Conservation (phyloP, 2,797 vertebrate genomes). For the Clarias platycephalus region DNA sequence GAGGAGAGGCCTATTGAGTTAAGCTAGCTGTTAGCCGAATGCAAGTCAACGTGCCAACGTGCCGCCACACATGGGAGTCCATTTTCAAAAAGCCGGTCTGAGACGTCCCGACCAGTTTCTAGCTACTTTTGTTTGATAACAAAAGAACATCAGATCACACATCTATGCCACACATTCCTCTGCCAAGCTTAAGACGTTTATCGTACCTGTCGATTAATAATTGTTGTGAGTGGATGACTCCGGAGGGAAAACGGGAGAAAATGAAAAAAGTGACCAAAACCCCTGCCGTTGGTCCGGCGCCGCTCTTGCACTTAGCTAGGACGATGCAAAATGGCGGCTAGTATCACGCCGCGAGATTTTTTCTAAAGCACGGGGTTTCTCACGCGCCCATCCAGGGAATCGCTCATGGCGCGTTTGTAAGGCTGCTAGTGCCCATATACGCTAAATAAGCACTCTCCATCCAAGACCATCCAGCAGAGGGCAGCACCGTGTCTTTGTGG, state of each 20-base stretch:
- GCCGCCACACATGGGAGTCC: constrained; percentile 86
- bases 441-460: background rate
- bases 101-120: constrained; percentile 74
- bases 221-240: constrained; percentile 72
- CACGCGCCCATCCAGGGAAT: constrained; percentile 75
- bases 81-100: constrained; percentile 92
- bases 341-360: constrained; percentile 92
- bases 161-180: constrained; percentile 57
- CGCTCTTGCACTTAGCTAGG: constrained; percentile 86
- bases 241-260: constrained; percentile 76
- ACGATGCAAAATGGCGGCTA: constrained; percentile 99
- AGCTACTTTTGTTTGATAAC: constrained; percentile 73
- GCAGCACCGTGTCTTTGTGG: constrained; percentile 10
- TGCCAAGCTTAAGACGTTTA: constrained; percentile 61
- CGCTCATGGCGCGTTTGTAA: constrained; percentile 47
- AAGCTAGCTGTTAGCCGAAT: constrained; percentile 12
- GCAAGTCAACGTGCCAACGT: constrained; percentile 71
- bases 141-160: constrained; percentile 58
- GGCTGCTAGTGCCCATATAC: background rate
- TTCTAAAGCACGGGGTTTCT: constrained; percentile 88
- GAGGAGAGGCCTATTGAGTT: constrained; percentile 2
- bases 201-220: constrained; percentile 81
- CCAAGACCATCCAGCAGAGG: constrained; percentile 11
- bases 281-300: constrained; percentile 83
- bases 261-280: constrained; percentile 77